Conservation (phyloP, 2,888 invertebrate species). For the Amorpha juglandis region DNA sequence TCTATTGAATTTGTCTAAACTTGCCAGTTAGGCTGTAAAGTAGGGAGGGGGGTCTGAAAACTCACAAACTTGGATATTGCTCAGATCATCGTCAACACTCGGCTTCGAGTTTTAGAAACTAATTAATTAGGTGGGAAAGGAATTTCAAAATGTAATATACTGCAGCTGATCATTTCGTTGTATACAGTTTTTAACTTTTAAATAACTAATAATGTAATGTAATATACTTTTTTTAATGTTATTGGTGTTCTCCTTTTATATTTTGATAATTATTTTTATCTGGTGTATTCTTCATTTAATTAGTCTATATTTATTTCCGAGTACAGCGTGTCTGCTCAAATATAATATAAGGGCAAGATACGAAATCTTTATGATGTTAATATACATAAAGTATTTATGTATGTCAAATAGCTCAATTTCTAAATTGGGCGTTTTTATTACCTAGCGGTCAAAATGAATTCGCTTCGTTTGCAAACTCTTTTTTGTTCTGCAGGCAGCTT, state of each 20-base stretch:
- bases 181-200: background rate
- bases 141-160: conserved; percentile 57
- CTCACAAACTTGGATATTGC: conserved; percentile 58
- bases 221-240: background rate
- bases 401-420: no score
- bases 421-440: no score
- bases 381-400: no score
- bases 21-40: conserved; percentile 44
- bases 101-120: conserved; percentile 60
- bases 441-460: no score
- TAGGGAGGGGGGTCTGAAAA: conserved; percentile 35
- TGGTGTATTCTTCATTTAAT: no score
- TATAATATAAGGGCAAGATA: no score
- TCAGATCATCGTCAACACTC: conserved; percentile 66
- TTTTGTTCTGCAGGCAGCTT: background rate
- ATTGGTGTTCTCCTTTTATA: background rate
- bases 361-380: no score
- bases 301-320: no score
- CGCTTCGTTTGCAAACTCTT: no score
- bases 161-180: conserved; percentile 31
- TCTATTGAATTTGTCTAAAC: conserved; percentile 40
- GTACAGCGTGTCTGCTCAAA: no score
- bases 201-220: background rate
- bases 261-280: no score
- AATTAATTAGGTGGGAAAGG: conserved; percentile 63